Conservation (phyloP, 1,140 invertebrate genomes). For the Drosophila sechellia region DNA sequence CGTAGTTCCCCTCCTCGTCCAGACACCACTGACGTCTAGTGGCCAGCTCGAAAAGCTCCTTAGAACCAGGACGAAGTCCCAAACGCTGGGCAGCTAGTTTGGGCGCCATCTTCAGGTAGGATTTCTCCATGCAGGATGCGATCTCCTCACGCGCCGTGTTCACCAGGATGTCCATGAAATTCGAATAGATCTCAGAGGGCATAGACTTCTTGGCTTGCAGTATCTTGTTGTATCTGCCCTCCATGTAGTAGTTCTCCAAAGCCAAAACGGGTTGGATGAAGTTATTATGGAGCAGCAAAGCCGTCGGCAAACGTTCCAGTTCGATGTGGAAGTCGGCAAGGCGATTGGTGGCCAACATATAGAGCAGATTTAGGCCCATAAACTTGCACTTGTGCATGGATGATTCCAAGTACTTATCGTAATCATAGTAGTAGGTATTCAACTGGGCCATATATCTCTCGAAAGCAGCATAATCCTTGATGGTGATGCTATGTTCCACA, state of each 20-base stretch:
- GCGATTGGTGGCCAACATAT: slow-evolving; percentile 97
- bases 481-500: slow-evolving; percentile 96
- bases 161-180: slow-evolving; percentile 98
- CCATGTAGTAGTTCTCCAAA: slow-evolving; percentile 99
- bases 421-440: slow-evolving; percentile 99
- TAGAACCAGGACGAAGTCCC: slow-evolving; percentile 90
- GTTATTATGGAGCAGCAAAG: slow-evolving; percentile 95
- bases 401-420: slow-evolving; percentile 91
- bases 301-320: slow-evolving; percentile 95
- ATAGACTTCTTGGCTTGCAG: slow-evolving; percentile 91
- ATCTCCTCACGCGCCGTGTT: slow-evolving; percentile 99
- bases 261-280: slow-evolving; percentile 98
- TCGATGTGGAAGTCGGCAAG: slow-evolving; percentile 99
- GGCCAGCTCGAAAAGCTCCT: slow-evolving; percentile 91
- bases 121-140: slow-evolving; percentile 97
- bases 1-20: slow-evolving; percentile 90
- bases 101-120: slow-evolving; percentile 95
- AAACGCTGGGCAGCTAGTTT: slow-evolving; percentile 92
- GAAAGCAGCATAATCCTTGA: slow-evolving; percentile 96
- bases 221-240: slow-evolving; percentile 98
- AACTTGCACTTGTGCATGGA: slow-evolving; percentile 98
- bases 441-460: slow-evolving; percentile 98
- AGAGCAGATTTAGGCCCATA: slow-evolving; percentile 97
- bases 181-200: slow-evolving; percentile 96
- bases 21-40: slow-evolving; percentile 92